Percentiles rank a stretch among this genome's conserved stretches.
These are phyloP conservation scores for Scytalopus superciliaris DNA, from an alignment of 2,113 vertebrate species.

Conservation along the genomic window DNA sequence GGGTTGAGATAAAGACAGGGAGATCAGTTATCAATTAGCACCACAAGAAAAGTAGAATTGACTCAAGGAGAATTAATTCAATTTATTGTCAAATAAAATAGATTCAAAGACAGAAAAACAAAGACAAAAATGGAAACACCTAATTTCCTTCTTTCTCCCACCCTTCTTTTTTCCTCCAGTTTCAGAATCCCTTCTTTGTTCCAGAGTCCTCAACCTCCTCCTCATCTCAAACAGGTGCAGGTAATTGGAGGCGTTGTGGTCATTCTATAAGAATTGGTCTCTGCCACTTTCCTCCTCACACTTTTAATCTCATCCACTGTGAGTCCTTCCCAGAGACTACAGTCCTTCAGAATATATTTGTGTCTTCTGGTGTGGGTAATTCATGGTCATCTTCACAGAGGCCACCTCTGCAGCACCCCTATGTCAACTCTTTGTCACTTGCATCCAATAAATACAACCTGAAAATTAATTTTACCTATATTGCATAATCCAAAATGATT, in stretches of 20 bases:
- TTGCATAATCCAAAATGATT: background rate
- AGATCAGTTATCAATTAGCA: background rate
- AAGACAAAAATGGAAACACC: fast-evolving
- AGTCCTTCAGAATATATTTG: background rate
- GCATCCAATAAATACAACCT: background rate
- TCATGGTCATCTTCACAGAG: background rate
- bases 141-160: background rate
- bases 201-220: background rate
- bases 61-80: background rate
- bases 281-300: background rate
- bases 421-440: background rate
- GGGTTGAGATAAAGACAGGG: background rate
- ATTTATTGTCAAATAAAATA: background rate
- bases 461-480: background rate
- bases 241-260: fast-evolving
- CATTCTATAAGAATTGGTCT: background rate
- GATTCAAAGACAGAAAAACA: background rate
- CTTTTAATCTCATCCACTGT: background rate
- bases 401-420: background rate
- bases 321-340: background rate
- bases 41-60: fast-evolving
- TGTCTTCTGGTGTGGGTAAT: background rate
- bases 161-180: background rate
- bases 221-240: background rate
- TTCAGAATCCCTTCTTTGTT: background rate